Conservation (phyloP, 2,113 vertebrate genomes). For the Urocitellus parryii region DNA sequence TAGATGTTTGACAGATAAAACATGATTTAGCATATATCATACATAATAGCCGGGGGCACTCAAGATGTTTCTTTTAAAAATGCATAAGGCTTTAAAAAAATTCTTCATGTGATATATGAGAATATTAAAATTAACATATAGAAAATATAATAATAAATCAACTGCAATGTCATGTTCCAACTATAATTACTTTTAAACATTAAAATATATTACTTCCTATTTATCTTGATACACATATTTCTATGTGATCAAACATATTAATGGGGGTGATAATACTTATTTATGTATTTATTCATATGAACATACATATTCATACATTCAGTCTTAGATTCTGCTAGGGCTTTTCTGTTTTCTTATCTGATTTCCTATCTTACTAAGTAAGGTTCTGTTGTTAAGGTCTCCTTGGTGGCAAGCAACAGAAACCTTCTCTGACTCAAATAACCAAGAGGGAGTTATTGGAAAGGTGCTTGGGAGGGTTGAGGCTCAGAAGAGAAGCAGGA, state of each 20-base stretch:
- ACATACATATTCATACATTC: not conserved
- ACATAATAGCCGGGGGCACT: not conserved
- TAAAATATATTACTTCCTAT: not conserved
- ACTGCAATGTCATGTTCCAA: not conserved
- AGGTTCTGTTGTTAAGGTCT: not conserved
- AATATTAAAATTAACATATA: not conserved
- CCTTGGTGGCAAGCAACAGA: not conserved
- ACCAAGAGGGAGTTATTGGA: not conserved
- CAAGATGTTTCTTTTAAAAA: slow-evolving; percentile 1
- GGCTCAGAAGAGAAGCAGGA: not conserved
- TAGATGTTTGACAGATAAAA: not conserved
- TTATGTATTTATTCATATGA: not conserved
- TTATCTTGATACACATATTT: not conserved
- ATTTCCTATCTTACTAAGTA: not conserved
- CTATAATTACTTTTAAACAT: not conserved
- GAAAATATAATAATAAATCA: not conserved
- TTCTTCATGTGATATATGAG: not conserved
- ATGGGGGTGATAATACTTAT: not conserved
- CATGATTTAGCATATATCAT: not conserved
- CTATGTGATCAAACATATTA: not conserved
- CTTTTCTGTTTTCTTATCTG: not conserved
- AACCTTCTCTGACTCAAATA: not conserved
- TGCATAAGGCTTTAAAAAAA: not conserved
- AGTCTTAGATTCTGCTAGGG: not conserved
- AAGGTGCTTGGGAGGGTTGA: not conserved